These are phyloP conservation scores for Machaerirhynchus nigripectus DNA, from an alignment of 2,113 vertebrate species.

Conservation along the genomic window DNA sequence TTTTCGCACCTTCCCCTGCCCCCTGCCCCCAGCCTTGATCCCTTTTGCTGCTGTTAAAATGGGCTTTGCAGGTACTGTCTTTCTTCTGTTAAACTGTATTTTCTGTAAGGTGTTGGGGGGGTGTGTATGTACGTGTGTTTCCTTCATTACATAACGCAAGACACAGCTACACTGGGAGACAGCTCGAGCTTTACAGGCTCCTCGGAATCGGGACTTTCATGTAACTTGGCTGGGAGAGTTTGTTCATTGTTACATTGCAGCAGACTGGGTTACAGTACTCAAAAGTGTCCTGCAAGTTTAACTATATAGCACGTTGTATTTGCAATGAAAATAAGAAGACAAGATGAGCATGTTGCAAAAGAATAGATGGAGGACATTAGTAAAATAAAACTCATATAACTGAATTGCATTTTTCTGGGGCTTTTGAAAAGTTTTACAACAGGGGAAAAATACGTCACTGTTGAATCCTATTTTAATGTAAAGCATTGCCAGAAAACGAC, in stretches of 20 bases:
- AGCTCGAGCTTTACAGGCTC: neutral
- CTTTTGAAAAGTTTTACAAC: neutral
- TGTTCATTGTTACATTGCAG: neutral
- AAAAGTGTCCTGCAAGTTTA: slow-evolving; percentile 8
- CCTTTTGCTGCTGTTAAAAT: slow-evolving; percentile 31
- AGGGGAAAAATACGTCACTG: neutral
- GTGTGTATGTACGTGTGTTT: neutral
- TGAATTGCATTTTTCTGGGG: neutral
- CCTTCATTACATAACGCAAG: neutral
- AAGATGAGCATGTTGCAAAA: neutral
- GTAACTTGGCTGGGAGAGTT: slow-evolving; percentile 23
- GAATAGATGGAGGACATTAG: neutral
- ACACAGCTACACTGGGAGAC: neutral
- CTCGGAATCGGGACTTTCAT: neutral
- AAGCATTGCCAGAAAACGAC: neutral
- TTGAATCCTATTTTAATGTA: neutral
- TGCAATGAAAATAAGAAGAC: neutral
- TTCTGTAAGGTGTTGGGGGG: neutral
- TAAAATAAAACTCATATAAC: neutral
- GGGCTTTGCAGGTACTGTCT: slow-evolving; percentile 38
- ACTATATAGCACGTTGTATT: neutral
- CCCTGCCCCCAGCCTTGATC: neutral
- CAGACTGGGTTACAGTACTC: neutral
- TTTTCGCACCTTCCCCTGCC: slow-evolving; percentile 4
- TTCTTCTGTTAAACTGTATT: neutral